phyloP scores from a whole-genome alignment of 2,888 invertebrate genomes.

The Ischnura elegans region DNA sequence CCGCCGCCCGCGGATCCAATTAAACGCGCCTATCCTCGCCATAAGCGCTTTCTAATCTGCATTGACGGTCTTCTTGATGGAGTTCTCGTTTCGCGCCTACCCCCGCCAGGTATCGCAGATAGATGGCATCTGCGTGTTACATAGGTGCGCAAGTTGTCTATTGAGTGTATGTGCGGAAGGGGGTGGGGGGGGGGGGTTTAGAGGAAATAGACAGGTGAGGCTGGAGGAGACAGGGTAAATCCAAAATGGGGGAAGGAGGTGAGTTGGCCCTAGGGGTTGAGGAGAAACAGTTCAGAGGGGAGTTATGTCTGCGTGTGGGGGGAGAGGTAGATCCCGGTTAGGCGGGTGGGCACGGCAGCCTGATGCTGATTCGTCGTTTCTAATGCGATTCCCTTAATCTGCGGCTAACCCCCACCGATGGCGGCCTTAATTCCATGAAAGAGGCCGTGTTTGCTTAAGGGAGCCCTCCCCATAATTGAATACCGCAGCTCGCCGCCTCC shows the following conservation, averaged over 20 bases:
- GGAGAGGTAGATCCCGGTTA: neutral
- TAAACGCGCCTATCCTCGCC: slow-evolving; percentile 61
- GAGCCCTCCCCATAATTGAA: slow-evolving; percentile 56
- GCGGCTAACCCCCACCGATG: slow-evolving; percentile 65
- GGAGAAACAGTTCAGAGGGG: neutral
- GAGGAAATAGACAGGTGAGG: neutral
- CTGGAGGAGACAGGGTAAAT: neutral
- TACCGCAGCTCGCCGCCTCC: slow-evolving; percentile 47
- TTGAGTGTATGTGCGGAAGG: neutral
- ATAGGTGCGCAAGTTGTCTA: neutral
- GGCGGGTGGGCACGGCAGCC: slow-evolving; percentile 14
- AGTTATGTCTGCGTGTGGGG: too few species aligned
- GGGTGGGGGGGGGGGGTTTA: neutral
- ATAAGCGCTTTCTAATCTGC: slow-evolving; percentile 65
- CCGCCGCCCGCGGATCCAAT: slow-evolving; percentile 44
- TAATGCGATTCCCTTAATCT: slow-evolving; percentile 66
- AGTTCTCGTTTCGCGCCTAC: slow-evolving; percentile 29
- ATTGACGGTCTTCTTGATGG: slow-evolving; percentile 62
- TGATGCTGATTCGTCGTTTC: slow-evolving; percentile 64
- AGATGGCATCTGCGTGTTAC: neutral
- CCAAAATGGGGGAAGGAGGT: neutral
- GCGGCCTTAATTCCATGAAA: slow-evolving; percentile 65
- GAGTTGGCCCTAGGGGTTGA: neutral
- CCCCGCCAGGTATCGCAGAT: neutral
- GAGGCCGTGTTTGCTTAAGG: slow-evolving; percentile 63